Base-by-base conservation (phyloP, 2,797 vertebrate species). In the Podarcis lilfordi region DNA sequence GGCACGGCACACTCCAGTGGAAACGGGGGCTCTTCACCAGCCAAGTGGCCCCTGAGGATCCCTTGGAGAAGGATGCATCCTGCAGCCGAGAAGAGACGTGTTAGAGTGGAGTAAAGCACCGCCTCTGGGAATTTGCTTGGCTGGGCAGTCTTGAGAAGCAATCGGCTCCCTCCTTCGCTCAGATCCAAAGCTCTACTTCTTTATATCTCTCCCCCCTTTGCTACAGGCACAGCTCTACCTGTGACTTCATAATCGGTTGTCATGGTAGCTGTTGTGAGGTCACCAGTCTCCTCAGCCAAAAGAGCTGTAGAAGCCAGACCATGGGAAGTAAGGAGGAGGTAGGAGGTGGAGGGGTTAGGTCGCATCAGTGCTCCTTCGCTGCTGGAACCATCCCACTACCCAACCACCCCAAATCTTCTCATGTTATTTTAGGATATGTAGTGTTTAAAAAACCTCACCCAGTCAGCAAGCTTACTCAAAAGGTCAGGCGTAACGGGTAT, bases 171-270 rank as follows among this genome's bases (percentile, higher is more conserved):
- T 27, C 77, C 88, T 50, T 9, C 1, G 37, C 59, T 81, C 55
- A 8, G 29, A 74, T 55, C 7, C 17, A 29, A 13, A 27, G 37
- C 59, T 55, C 64, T 21, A 11, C 55, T 64, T 37, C 17, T n/a
- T 61, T 8, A 55, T 55, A 55, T 9, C 50, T 77, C n/a, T 27
- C 27, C 10, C 17, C 50, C 15, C 32, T 29, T 85, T 8, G 80
- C 84, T 90, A 71, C 21, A 10, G 0, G 87, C 55, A 83, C 81
- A 1, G 87, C 80, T 85, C 72, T 25, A 55, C 85, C 21, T 0
- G 92, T 92, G 92, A 95, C 92, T 91, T 95, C 95, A 95, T 86
- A 77, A 90, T 88, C n/a, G 13, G 91, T 96, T 95, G 93, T 91
- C 86, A 95, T 92, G 91, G 92, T 88, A 92, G 82, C 89, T 71